Percentiles rank a stretch among this genome's conserved stretches.
These are phyloP conservation scores for Listrodromus nycthemerus DNA, from an alignment of 2,888 invertebrate species.

Conservation along the genomic window DNA sequence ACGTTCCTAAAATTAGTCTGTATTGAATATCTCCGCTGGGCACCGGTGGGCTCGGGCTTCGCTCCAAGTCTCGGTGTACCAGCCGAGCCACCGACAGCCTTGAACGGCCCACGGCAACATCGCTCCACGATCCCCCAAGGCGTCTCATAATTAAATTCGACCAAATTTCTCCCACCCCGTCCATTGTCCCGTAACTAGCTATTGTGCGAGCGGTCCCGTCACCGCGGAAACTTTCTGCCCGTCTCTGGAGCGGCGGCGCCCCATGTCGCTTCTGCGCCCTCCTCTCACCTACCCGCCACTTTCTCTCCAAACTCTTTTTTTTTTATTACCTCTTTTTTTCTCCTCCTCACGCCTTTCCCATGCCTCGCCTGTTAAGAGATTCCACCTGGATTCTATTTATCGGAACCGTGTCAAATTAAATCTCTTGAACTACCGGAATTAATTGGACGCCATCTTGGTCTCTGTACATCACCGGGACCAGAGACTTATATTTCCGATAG, in stretches of 20 bases:
- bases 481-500: constrained; percentile 74
- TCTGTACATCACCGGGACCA: constrained; percentile 60
- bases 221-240: constrained; percentile 77
- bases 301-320: constrained; percentile 44
- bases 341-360: neutral
- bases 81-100: constrained; percentile 70
- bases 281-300: constrained; percentile 58
- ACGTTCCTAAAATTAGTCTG: constrained; percentile 83
- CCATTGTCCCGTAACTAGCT: constrained; percentile 84
- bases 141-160: constrained; percentile 84
- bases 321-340: constrained; percentile 29
- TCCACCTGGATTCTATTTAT: constrained; percentile 37
- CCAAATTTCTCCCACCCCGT: constrained; percentile 82
- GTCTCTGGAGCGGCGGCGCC: constrained; percentile 65
- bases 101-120: constrained; percentile 71
- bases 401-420: constrained; percentile 36
- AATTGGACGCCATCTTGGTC: constrained; percentile 6
- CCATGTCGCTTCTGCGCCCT: constrained; percentile 30
- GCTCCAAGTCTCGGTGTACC: constrained; percentile 43
- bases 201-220: constrained; percentile 81
- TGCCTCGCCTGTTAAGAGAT: constrained; percentile 27
- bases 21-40: constrained; percentile 83
- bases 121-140: constrained; percentile 80
- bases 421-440: constrained; percentile 35
- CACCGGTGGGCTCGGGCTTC: constrained; percentile 64